phyloP scores from a whole-genome alignment of 2,113 vertebrate genomes.

The Bos indicus region DNA sequence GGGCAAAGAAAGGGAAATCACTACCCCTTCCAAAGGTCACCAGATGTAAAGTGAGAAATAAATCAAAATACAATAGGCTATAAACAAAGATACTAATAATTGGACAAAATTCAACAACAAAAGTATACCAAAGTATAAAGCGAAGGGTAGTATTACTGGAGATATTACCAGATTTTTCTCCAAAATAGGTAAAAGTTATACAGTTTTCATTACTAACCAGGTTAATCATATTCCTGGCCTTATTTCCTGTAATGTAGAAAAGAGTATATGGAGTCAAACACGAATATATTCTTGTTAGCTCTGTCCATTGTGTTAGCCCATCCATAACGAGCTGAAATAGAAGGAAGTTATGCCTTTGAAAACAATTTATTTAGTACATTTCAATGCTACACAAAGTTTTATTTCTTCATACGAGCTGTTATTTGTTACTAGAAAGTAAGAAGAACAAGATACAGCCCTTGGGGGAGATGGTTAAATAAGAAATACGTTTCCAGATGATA shows the following conservation, averaged over 20 bases:
- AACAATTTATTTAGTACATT: slow-evolving; percentile 66
- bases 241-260: background rate
- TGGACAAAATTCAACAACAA: background rate
- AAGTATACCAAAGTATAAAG: background rate
- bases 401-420: slow-evolving; percentile 66
- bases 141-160: background rate
- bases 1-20: background rate
- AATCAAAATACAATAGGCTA: background rate
- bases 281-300: slow-evolving; percentile 17
- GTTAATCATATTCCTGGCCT: background rate
- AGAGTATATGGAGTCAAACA: background rate
- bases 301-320: slow-evolving; percentile 66
- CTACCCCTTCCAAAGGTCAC: background rate
- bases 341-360: slow-evolving; percentile 71
- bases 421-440: slow-evolving; percentile 47
- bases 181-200: background rate
- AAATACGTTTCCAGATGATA: slow-evolving; percentile 71
- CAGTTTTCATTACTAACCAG: background rate
- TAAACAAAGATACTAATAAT: background rate
- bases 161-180: background rate
- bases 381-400: slow-evolving; percentile 64
- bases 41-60: background rate
- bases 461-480: slow-evolving; percentile 66
- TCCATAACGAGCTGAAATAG: slow-evolving; percentile 51
- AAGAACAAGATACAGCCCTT: slow-evolving; percentile 49